Percentiles rank a stretch among this genome's conserved stretches.
Evolutionary conservation across 2,888 invertebrate species (phyloP).

Genomic region (Hypolimnas misippus): DNA sequence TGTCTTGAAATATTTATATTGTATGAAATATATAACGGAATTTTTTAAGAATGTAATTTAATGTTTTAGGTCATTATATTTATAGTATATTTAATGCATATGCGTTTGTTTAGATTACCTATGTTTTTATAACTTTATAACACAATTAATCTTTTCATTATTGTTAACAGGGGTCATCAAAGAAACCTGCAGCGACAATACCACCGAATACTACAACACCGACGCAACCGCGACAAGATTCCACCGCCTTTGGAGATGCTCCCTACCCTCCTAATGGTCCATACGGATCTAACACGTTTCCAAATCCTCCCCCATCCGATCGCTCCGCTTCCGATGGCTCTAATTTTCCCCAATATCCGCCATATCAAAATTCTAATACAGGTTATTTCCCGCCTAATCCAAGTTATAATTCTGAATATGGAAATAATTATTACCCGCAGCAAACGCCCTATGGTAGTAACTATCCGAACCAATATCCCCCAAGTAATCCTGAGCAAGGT

Average conservation of each 20-base stretch:
- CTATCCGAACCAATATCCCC: constrained; percentile 75
- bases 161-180: constrained; percentile 69
- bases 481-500: constrained; percentile 61
- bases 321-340: constrained; percentile 54
- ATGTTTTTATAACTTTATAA: too few relatives aligned
- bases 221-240: constrained; percentile 52
- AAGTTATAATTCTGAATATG: constrained; percentile 72
- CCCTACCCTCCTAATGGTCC: constrained; percentile 67
- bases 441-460: constrained; percentile 66
- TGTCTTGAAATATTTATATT: neutral
- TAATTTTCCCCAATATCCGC: constrained; percentile 71
- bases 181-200: constrained; percentile 81
- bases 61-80: too few relatives aligned
- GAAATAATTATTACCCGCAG: constrained; percentile 72
- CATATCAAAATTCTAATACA: constrained; percentile 66
- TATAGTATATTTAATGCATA: too few relatives aligned
- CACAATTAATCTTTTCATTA: too few relatives aligned
- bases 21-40: neutral
- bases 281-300: constrained; percentile 59
- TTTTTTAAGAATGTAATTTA: too few relatives aligned
- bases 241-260: constrained; percentile 55
- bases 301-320: constrained; percentile 23
- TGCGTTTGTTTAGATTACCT: too few relatives aligned
- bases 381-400: constrained; percentile 81
- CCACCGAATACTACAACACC: constrained; percentile 69